Evolutionary conservation across 2,888 invertebrate species (phyloP).

Genomic region (Herminia tarsipennalis): DNA sequence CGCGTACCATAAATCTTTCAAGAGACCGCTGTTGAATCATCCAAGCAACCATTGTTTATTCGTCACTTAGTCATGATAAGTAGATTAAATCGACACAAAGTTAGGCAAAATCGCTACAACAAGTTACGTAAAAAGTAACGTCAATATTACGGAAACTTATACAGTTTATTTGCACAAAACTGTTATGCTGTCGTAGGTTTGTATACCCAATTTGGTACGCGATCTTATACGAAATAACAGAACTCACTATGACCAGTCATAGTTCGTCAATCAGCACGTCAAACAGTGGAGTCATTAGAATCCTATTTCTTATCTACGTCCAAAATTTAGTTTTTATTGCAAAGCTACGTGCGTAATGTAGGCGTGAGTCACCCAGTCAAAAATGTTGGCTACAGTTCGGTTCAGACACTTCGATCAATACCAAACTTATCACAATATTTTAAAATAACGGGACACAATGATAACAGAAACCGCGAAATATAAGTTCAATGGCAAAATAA

Average conservation of each 20-base stretch:
- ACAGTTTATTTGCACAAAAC: conserved; percentile 45
- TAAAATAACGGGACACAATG: conserved; percentile 22
- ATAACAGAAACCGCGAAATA: conserved; percentile 54
- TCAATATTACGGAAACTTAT: conserved; percentile 59
- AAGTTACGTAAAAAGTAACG: conserved; percentile 60
- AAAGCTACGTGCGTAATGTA: no score
- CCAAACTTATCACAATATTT: conserved; percentile 26
- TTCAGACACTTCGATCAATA: neutral
- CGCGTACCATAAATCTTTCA: conserved; percentile 45
- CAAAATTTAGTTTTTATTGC: no score
- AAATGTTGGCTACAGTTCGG: no score
- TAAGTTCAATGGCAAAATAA: conserved; percentile 58
- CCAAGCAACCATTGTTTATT: conserved; percentile 54
- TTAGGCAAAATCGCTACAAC: conserved; percentile 34
- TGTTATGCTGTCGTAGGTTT: conserved; percentile 32
- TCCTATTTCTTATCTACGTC: no score
- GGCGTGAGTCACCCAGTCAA: no score
- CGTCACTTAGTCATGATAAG: conserved; percentile 56
- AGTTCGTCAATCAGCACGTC: no score
- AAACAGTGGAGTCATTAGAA: no score
- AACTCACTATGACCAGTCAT: no score
- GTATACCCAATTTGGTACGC: conserved; percentile 45
- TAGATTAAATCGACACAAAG: conserved; percentile 27
- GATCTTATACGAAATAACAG: conserved; percentile 12
- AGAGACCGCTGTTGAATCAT: conserved; percentile 58